phyloP scores from a whole-genome alignment of 2,888 invertebrate species.

The Limnephilus lunatus region DNA sequence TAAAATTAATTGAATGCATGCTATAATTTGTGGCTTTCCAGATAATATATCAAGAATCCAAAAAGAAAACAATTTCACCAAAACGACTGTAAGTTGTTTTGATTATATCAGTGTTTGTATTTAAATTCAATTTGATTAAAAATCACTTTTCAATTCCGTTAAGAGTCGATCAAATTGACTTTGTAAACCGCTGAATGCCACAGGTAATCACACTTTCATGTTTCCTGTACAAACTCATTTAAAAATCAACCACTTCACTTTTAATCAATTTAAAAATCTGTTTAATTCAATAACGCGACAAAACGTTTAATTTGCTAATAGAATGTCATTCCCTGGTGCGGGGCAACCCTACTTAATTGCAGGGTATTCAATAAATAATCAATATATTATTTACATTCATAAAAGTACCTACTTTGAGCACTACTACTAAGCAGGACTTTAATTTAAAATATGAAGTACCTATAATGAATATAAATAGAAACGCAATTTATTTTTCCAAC shows the following conservation, averaged over 20 bases:
- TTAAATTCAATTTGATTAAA: slow-evolving; percentile 16
- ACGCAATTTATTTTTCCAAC: too few relatives aligned
- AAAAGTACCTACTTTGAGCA: neutral
- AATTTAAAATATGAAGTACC: too few relatives aligned
- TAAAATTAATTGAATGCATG: neutral
- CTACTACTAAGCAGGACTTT: neutral
- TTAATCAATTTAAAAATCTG: slow-evolving; percentile 61
- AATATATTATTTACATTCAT: neutral
- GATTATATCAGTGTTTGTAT: neutral
- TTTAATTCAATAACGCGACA: slow-evolving; percentile 46
- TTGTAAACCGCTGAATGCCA: neutral
- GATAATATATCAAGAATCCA: neutral
- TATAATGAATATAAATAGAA: too few relatives aligned
- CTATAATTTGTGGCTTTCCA: neutral
- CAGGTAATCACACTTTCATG: slow-evolving; percentile 26
- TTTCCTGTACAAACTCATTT: slow-evolving; percentile 57
- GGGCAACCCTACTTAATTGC: slow-evolving; percentile 3
- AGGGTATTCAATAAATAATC: slow-evolving; percentile 2
- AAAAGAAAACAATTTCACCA: neutral
- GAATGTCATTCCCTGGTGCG: slow-evolving; percentile 15
- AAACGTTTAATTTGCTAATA: slow-evolving; percentile 64
- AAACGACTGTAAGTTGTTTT: neutral
- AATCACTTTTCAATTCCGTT: slow-evolving; percentile 35
- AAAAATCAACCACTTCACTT: slow-evolving; percentile 35
- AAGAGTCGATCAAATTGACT: neutral